These are phyloP conservation scores for Halcyon malimbica DNA, from an alignment of 2,113 vertebrate genomes.

Conservation along the genomic window DNA sequence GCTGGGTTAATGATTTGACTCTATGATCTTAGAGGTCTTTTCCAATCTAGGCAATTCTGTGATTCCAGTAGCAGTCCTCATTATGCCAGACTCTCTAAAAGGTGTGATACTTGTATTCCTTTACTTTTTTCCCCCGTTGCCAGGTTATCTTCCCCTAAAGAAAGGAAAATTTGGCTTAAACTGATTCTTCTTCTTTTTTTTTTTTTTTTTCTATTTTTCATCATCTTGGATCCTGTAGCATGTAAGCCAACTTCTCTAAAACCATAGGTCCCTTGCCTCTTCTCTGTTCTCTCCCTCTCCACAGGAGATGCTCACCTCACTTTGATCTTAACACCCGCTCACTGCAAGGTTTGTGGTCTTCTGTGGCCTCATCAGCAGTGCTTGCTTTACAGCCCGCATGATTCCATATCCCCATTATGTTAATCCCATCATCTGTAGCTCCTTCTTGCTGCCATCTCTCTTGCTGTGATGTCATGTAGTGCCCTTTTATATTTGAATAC, in stretches of 20 bases:
- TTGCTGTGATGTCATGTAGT: not conserved
- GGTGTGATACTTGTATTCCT: not conserved
- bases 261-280: fast-evolving
- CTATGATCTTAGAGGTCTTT: no score
- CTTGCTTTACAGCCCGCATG: not conserved
- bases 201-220: not conserved
- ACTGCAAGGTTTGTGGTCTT: not conserved
- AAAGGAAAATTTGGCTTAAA: not conserved
- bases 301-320: not conserved
- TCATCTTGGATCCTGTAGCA: not conserved
- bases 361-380: not conserved
- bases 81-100: not conserved
- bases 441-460: not conserved
- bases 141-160: not conserved
- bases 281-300: not conserved
- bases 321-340: not conserved
- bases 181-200: not conserved
- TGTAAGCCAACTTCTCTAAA: not conserved
- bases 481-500: not conserved
- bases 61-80: not conserved
- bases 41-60: no score
- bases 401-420: not conserved
- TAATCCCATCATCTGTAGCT: not conserved
- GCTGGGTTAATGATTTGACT: no score
- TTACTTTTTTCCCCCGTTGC: not conserved